Evolutionary conservation across 2,113 vertebrate species (phyloP).

Genomic region (Notiomystis cincta): DNA sequence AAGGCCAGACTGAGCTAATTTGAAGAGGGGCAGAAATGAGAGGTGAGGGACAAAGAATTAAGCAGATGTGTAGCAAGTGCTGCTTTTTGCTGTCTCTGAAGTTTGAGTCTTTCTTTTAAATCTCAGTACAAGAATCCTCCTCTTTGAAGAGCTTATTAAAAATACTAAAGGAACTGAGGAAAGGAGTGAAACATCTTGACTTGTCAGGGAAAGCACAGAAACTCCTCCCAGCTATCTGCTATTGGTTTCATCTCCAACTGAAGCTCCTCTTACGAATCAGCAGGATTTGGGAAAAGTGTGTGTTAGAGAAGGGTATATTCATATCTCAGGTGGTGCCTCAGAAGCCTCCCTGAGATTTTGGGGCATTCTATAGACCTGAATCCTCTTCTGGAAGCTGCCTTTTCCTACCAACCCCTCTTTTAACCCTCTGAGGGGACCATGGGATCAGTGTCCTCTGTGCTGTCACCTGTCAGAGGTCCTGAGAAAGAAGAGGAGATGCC

Average conservation of each 20-base stretch:
- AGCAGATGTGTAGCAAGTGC: not conserved
- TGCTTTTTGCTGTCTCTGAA: not conserved
- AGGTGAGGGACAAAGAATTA: not conserved
- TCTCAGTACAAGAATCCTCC: not conserved
- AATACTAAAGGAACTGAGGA: not conserved
- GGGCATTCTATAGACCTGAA: not conserved
- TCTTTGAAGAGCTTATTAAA: not conserved
- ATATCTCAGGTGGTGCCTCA: not conserved
- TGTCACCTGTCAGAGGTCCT: slow-evolving; percentile 65
- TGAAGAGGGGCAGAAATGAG: not conserved
- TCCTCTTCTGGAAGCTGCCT: not conserved
- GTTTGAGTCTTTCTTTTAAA: not conserved
- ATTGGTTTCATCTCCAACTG: not conserved
- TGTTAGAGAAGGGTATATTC: not conserved
- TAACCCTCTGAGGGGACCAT: not conserved
- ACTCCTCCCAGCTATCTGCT: not conserved
- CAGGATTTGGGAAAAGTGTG: not conserved
- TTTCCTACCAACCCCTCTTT: not conserved
- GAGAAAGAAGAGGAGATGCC: slow-evolving; percentile 62
- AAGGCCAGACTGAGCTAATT: not conserved
- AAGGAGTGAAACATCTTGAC: not conserved
- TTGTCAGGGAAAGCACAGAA: not conserved
- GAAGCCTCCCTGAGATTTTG: not conserved
- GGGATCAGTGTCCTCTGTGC: not conserved
- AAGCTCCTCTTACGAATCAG: not conserved